phyloP scores from a whole-genome alignment of 1,140 invertebrate genomes.

The Anoplolepis gracilipes region DNA sequence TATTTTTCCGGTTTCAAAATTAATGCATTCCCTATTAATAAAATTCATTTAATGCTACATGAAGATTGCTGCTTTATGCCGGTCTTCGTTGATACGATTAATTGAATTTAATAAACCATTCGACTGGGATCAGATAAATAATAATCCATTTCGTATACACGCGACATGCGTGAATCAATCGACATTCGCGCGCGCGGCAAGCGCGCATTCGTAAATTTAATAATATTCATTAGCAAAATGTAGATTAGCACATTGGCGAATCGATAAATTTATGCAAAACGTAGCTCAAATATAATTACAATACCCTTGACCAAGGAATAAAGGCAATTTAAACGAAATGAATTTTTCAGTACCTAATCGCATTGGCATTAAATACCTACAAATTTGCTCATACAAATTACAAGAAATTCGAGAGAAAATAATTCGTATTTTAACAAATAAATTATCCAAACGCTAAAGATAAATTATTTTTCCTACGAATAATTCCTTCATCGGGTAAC shows the following conservation, averaged over 20 bases:
- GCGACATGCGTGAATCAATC: constrained; percentile 34
- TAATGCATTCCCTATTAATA: constrained; percentile 42
- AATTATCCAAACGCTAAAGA: not conserved
- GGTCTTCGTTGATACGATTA: constrained; percentile 25
- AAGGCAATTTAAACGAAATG: constrained; percentile 32
- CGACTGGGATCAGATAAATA: constrained; percentile 29
- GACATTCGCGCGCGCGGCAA: constrained; percentile 40
- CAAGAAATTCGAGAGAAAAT: not conserved
- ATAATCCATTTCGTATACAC: constrained; percentile 37
- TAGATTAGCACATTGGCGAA: constrained; percentile 2
- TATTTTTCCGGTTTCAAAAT: constrained; percentile 19
- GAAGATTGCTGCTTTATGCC: constrained; percentile 29
- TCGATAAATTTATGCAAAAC: constrained; percentile 52
- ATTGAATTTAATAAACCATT: constrained; percentile 43
- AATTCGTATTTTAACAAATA: constrained; percentile 7
- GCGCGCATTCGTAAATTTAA: constrained; percentile 52
- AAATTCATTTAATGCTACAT: constrained; percentile 26
- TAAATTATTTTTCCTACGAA: constrained; percentile 40
- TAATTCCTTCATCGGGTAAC: constrained; percentile 19
- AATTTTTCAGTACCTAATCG: not conserved
- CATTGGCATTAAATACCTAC: not conserved
- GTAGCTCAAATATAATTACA: constrained; percentile 45
- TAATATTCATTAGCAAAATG: constrained; percentile 42
- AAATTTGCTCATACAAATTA: not conserved
- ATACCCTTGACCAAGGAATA: constrained; percentile 15